Evolutionary conservation across 92 coral and sea anemone species (phyloP).

Genomic region (Nematostella vectensis): DNA sequence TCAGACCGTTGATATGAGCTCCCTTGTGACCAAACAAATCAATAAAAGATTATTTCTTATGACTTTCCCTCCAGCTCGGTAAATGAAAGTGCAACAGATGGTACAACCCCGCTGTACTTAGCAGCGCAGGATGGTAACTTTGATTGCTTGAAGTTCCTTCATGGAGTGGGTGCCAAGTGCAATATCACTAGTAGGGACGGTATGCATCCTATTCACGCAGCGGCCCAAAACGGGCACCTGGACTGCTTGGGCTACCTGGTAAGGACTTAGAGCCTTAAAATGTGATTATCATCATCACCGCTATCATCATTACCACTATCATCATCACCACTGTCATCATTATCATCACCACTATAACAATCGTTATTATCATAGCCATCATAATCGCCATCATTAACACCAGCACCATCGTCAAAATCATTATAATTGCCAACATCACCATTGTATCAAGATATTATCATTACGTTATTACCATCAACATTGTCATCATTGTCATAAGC

Average conservation of each 20-base stretch:
- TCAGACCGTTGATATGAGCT: too few species aligned
- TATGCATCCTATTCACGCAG: conserved; percentile 78
- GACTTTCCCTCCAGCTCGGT: too few species aligned
- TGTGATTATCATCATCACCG: neutral
- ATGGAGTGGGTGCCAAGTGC: conserved; percentile 68
- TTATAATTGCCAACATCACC: too few species aligned
- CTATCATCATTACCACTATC: too few species aligned
- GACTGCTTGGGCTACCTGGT: conserved; percentile 83
- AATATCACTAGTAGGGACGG: conserved; percentile 64
- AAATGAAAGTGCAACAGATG: conserved; percentile 76
- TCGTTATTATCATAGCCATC: too few species aligned
- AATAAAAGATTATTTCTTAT: too few species aligned
- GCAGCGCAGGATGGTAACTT: conserved; percentile 73
- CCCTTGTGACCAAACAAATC: too few species aligned
- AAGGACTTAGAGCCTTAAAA: conserved; percentile 1
- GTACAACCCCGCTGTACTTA: conserved; percentile 63
- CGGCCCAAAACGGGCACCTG: conserved; percentile 82
- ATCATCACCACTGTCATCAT: conserved; percentile 3
- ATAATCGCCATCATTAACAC: too few species aligned
- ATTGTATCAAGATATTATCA: too few species aligned
- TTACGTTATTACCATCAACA: too few species aligned
- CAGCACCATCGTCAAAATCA: too few species aligned
- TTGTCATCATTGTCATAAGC: too few species aligned
- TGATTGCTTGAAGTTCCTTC: conserved; percentile 58
- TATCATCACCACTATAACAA: conserved; percentile 3